Evolutionary conservation across 2,888 invertebrate genomes (phyloP).

Genomic region (Uloborus plumipes): DNA sequence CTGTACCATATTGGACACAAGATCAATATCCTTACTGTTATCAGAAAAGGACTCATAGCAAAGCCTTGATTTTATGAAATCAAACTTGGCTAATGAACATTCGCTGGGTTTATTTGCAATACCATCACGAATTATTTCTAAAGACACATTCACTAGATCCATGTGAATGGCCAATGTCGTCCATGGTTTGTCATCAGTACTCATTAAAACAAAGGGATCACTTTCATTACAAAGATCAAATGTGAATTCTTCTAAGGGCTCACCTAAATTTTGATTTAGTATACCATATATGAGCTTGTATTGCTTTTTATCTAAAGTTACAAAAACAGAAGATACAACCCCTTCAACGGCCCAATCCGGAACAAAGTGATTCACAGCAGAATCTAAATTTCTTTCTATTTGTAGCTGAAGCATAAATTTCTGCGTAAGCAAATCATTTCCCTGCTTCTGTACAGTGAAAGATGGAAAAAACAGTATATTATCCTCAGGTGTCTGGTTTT

Average conservation of each 20-base stretch:
- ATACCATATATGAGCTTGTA: conserved; percentile 90
- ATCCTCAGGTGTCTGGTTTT: conserved; percentile 48
- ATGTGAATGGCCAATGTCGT: conserved; percentile 84
- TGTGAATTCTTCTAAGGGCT: conserved; percentile 73
- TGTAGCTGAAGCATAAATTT: conserved; percentile 85
- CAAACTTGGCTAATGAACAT: conserved; percentile 81
- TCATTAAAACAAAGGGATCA: conserved; percentile 52
- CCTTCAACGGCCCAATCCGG: conserved; percentile 90
- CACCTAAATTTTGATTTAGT: conserved; percentile 90
- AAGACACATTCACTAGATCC: conserved; percentile 87
- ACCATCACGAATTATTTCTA: conserved; percentile 75
- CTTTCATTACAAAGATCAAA: conserved; percentile 41
- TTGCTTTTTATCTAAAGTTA: conserved; percentile 84
- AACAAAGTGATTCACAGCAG: conserved; percentile 68
- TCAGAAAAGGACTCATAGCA: conserved; percentile 89
- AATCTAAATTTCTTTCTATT: conserved; percentile 85
- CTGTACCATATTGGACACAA: conserved; percentile 91
- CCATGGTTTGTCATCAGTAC: conserved; percentile 75
- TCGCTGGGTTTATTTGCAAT: conserved; percentile 57
- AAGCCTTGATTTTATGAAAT: conserved; percentile 90
- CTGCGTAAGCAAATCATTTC: conserved; percentile 78
- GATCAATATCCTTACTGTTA: conserved; percentile 89
- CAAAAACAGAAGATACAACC: conserved; percentile 86
- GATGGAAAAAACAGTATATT: conserved; percentile 70
- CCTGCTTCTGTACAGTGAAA: conserved; percentile 69